Conservation (phyloP, 2,797 vertebrate species). For the Scarus forsteni region DNA sequence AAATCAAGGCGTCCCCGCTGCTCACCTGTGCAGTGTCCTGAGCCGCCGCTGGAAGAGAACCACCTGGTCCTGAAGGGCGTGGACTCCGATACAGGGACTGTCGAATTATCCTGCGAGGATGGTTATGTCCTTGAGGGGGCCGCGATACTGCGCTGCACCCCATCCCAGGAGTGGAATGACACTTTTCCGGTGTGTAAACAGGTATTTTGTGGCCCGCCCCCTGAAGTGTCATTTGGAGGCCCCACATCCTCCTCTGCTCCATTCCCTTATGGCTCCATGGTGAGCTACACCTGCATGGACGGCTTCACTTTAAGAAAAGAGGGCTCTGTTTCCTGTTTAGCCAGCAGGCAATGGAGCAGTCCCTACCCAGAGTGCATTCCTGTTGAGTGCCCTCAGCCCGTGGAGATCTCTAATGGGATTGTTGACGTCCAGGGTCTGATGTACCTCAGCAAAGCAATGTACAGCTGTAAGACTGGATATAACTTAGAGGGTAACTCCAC, state of each 20-base stretch:
- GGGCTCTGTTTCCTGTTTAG: constrained; percentile 85
- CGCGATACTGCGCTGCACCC: constrained; percentile 88
- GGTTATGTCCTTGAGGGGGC: constrained; percentile 91
- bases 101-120: constrained; percentile 92
- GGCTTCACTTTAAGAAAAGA: constrained; percentile 91
- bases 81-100: constrained; percentile 86
- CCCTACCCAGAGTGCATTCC: constrained; percentile 93
- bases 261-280: constrained; percentile 86
- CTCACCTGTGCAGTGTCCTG: constrained; percentile 91
- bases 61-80: constrained; percentile 90
- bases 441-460: constrained; percentile 95
- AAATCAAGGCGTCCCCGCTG: constrained; percentile 87
- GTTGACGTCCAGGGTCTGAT: constrained; percentile 96
- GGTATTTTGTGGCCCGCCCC: constrained; percentile 88
- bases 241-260: constrained; percentile 78
- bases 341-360: constrained; percentile 89
- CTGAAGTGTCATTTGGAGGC: constrained; percentile 90
- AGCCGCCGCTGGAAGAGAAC: constrained; percentile 92
- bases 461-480: constrained; percentile 93
- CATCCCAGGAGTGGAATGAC: constrained; percentile 93
- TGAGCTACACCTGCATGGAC: constrained; percentile 91
- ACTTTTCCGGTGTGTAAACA: constrained; percentile 93
- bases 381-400: constrained; percentile 94
- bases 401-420: constrained; percentile 92
- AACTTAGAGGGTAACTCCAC: constrained; percentile 91